Conservation (phyloP, 92 coral and sea anemone species). For the Chrysogorgia sp. region DNA sequence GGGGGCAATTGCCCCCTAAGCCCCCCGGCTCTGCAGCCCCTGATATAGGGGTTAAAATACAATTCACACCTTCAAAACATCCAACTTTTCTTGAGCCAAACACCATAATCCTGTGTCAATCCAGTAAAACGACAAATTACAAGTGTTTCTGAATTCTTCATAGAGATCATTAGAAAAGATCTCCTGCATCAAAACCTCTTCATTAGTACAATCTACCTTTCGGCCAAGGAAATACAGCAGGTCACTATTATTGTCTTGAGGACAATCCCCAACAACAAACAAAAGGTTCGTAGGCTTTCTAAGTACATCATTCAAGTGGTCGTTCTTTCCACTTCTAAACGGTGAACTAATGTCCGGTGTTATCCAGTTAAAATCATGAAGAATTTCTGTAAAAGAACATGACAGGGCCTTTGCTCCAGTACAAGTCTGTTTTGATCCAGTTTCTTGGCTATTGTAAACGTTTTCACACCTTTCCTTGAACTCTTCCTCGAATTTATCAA, state of each 20-base stretch:
- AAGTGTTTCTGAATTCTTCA: constrained; percentile 69
- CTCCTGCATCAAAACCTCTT: constrained; percentile 59
- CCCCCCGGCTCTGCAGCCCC: too few species aligned
- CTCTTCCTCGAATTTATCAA: constrained; percentile 81
- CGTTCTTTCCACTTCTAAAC: constrained; percentile 44
- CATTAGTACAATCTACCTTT: not conserved
- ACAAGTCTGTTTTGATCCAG: constrained; percentile 43
- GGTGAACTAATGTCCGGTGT: constrained; percentile 84
- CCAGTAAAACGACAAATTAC: constrained; percentile 78
- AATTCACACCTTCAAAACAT: constrained; percentile 17
- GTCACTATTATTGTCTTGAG: constrained; percentile 51
- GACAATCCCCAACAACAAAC: constrained; percentile 79
- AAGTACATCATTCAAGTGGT: constrained; percentile 19
- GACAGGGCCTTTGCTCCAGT: constrained; percentile 72
- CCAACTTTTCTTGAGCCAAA: constrained; percentile 14
- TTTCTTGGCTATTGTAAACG: constrained; percentile 42
- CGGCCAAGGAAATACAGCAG: constrained; percentile 19
- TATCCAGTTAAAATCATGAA: constrained; percentile 94
- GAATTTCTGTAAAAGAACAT: constrained; percentile 77
- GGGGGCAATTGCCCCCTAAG: too few species aligned
- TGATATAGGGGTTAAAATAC: not conserved
- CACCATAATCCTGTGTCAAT: constrained; percentile 68
- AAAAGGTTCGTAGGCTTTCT: constrained; percentile 63
- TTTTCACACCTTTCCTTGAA: constrained; percentile 60
- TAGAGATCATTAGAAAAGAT: constrained; percentile 72